phyloP scores from a whole-genome alignment of 1,140 invertebrate species.

The Temnothorax curvispinosus region DNA sequence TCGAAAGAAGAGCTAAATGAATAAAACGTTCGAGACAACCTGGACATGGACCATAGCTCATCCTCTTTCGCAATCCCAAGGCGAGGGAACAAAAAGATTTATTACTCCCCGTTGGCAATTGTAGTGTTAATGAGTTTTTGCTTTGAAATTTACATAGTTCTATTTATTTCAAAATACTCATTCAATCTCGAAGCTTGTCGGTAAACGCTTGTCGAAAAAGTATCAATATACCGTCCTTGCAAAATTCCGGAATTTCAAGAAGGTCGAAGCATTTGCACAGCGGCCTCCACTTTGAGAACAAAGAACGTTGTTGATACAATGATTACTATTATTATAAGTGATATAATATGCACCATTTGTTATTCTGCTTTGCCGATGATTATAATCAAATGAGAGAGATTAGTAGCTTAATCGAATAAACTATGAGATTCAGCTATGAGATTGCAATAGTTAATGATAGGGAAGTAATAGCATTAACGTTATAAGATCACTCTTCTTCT shows the following conservation, averaged over 20 bases:
- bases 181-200: constrained; percentile 19
- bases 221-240: constrained; percentile 18
- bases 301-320: not conserved
- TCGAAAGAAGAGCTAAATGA: constrained; percentile 67
- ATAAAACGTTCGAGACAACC: constrained; percentile 65
- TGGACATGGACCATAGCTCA: constrained; percentile 65
- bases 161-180: constrained; percentile 61
- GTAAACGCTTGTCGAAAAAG: not conserved
- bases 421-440: not conserved
- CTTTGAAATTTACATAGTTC: constrained; percentile 71
- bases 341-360: not conserved
- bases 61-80: constrained; percentile 66
- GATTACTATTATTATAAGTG: not conserved
- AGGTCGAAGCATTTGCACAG: not conserved
- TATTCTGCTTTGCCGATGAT: not conserved
- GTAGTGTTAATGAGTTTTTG: constrained; percentile 67
- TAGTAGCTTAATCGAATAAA: constrained; percentile 10
- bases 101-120: constrained; percentile 71
- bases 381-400: constrained; percentile 31
- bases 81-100: constrained; percentile 71
- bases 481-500: constrained; percentile 8
- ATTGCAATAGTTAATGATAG: constrained; percentile 1
- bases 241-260: constrained; percentile 7
- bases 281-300: not conserved
- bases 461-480: not conserved